phyloP scores from a whole-genome alignment of 2,888 invertebrate genomes.

The Parnassius mnemosyne region DNA sequence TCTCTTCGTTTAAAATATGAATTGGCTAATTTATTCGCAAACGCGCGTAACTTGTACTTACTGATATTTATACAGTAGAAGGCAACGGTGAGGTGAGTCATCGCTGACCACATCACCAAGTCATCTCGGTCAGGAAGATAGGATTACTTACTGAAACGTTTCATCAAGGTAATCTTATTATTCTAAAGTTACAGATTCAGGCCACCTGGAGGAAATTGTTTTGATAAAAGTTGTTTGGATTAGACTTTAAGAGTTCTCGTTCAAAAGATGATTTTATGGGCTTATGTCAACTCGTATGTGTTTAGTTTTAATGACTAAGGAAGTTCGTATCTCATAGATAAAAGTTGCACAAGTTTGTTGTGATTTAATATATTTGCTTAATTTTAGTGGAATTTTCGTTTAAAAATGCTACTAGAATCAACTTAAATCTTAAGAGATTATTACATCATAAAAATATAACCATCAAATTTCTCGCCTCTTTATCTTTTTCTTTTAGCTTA shows the following conservation, averaged over 20 bases:
- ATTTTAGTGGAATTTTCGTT: too few relatives aligned
- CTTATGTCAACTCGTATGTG: too few relatives aligned
- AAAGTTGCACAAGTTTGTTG: too few relatives aligned
- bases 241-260: conserved; percentile 3
- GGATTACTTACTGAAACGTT: conserved; percentile 48
- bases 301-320: too few relatives aligned
- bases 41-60: conserved; percentile 11
- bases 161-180: conserved; percentile 33
- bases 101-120: conserved; percentile 56
- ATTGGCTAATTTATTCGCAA: neutral
- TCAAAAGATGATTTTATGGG: neutral
- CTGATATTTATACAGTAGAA: conserved; percentile 19
- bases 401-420: too few relatives aligned
- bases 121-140: conserved; percentile 60
- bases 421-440: too few relatives aligned
- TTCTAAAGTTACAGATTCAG: conserved; percentile 29
- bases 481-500: too few relatives aligned
- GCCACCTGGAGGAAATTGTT: conserved; percentile 25
- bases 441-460: too few relatives aligned
- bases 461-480: too few relatives aligned
- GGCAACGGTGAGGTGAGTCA: conserved; percentile 35
- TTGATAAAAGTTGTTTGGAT: conserved; percentile 19
- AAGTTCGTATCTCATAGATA: too few relatives aligned
- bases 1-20: neutral
- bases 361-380: too few relatives aligned